Percentiles rank a stretch among this genome's conserved stretches.
Conservation (phyloP, 2,797 vertebrate genomes). For the Fistularia tabacaria region DNA sequence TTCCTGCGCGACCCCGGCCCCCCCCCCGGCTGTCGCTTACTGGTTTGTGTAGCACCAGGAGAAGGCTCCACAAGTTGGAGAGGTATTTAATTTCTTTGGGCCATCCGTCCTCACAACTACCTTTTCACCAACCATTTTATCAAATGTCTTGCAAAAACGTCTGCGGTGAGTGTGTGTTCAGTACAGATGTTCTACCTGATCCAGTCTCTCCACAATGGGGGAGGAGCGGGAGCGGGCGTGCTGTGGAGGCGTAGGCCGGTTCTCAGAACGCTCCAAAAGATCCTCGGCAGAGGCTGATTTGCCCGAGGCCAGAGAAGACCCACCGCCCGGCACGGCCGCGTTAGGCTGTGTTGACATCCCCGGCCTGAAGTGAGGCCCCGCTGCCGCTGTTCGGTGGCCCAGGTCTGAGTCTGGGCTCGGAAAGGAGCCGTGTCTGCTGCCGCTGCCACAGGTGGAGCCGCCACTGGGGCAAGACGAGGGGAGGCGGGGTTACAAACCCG, state of each 20-base stretch:
- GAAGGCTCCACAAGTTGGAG: too few relatives aligned
- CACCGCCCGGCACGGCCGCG: constrained; percentile 46
- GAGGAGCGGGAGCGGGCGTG: constrained; percentile 85
- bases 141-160: too few relatives aligned
- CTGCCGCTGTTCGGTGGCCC: background rate
- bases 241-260: constrained; percentile 54
- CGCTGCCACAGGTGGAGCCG: constrained; percentile 1
- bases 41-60: too few relatives aligned
- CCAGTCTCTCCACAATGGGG: constrained; percentile 71
- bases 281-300: constrained; percentile 88
- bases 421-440: constrained; percentile 41
- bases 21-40: too few relatives aligned
- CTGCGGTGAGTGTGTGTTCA: too few relatives aligned
- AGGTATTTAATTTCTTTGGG: too few relatives aligned
- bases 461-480: constrained; percentile 7
- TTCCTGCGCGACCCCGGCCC: constrained; percentile 67
- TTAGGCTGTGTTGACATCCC: constrained; percentile 45
- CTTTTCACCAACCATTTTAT: too few relatives aligned
- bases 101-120: too few relatives aligned
- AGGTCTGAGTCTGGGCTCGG: constrained; percentile 5
- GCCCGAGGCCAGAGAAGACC: constrained; percentile 53
- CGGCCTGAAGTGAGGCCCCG: constrained; percentile 6
- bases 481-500: background rate
- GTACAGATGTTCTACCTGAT: constrained; percentile 71
- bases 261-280: constrained; percentile 76